Evolutionary conservation across 2,113 vertebrate genomes (phyloP).

Genomic region (Chiloscyllium plagiosum): DNA sequence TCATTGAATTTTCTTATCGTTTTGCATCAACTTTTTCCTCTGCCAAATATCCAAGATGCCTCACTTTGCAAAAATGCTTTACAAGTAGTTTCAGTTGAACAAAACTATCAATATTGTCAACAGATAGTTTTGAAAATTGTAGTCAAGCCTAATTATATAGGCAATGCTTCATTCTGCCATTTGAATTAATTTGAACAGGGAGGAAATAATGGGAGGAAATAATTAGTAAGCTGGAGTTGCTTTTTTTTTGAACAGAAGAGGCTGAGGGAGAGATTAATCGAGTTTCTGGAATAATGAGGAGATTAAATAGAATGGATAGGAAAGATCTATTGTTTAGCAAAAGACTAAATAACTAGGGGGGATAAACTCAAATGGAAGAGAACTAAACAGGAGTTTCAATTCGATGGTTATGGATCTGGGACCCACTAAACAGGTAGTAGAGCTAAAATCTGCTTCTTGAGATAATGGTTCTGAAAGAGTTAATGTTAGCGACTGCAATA

Average conservation of each 20-base stretch:
- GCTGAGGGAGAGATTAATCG: no score
- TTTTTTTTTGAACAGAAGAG: no score
- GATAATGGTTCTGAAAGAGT: no score
- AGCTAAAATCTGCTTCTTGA: neutral
- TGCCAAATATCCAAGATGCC: neutral
- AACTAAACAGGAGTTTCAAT: neutral
- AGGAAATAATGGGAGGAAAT: no score
- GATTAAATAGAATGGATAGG: no score
- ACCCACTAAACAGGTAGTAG: neutral
- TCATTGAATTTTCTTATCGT: neutral
- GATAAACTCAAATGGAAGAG: neutral
- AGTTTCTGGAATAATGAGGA: no score
- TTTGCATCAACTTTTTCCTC: neutral
- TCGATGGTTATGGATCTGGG: neutral
- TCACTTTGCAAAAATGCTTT: neutral
- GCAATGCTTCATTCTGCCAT: neutral
- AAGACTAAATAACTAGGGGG: no score
- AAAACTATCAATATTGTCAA: neutral
- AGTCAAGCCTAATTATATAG: neutral
- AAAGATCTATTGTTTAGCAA: no score
- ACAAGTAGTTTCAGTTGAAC: neutral
- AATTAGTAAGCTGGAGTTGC: no score
- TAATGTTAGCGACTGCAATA: no score
- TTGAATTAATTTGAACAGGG: neutral
- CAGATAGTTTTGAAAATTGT: neutral